Conservation (phyloP, 2,797 vertebrate species). For the Neoniphon sammara region DNA sequence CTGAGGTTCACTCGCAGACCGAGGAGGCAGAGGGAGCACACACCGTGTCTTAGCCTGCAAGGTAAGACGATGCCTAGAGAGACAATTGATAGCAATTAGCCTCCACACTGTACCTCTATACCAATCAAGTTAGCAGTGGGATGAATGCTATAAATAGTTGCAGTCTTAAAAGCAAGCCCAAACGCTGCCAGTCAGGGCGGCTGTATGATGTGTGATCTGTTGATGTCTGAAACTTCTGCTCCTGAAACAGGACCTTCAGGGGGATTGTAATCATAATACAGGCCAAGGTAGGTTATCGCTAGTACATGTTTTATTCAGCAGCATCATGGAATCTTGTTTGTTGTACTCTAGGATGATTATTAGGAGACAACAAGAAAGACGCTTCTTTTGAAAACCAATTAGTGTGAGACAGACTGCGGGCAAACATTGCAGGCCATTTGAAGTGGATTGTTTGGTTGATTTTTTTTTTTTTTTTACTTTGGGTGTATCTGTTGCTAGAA, state of each 20-base stretch:
- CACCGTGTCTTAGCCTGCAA: constrained; percentile 54
- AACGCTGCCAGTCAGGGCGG: constrained; percentile 6
- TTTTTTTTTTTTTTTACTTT: constrained; percentile 24
- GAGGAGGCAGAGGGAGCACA: constrained; percentile 55
- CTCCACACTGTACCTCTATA: constrained; percentile 1
- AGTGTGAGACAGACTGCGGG: not conserved
- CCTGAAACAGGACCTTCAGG: constrained; percentile 38
- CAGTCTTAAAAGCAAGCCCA: not conserved
- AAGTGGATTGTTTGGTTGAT: not conserved
- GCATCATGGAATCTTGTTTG: not conserved
- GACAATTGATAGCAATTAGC: constrained; percentile 34
- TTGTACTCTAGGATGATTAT: constrained; percentile 8
- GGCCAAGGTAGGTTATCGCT: constrained; percentile 11
- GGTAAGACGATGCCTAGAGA: constrained; percentile 68
- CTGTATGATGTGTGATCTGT: constrained; percentile 43
- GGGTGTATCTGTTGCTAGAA: not conserved
- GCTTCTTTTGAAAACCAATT: constrained; percentile 11
- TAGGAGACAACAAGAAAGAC: not conserved
- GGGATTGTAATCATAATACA: constrained; percentile 13
- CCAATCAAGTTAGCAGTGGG: constrained; percentile 14
- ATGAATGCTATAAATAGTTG: constrained; percentile 16
- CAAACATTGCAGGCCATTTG: not conserved
- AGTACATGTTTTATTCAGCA: constrained; percentile 46
- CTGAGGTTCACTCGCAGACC: constrained; percentile 74
- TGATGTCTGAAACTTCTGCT: constrained; percentile 64